Evolutionary conservation across 1,140 invertebrate species (phyloP).

Genomic region (Acromyrmex heyeri): DNA sequence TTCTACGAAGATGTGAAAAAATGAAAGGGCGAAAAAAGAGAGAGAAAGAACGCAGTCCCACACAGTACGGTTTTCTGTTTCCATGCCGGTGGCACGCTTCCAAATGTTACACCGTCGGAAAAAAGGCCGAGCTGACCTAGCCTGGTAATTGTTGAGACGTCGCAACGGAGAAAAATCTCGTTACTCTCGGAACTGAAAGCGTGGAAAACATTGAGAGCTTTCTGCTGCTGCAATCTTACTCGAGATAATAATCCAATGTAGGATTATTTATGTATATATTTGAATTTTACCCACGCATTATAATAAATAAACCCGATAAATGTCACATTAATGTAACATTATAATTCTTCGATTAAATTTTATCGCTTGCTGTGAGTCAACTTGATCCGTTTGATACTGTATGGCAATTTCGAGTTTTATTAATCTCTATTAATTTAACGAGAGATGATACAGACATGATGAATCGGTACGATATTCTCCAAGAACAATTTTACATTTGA

Average conservation of each 20-base stretch:
- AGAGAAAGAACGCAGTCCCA: not conserved
- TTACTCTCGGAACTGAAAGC: slow-evolving; percentile 33
- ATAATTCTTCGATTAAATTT: slow-evolving; percentile 33
- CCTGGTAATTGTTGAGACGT: slow-evolving; percentile 49
- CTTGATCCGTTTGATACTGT: not conserved
- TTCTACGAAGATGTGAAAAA: slow-evolving; percentile 9
- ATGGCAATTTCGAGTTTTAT: not conserved
- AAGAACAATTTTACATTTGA: not conserved
- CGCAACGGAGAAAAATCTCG: slow-evolving; percentile 27
- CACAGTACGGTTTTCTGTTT: slow-evolving; percentile 28
- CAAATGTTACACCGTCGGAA: slow-evolving; percentile 35
- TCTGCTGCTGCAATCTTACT: slow-evolving; percentile 18
- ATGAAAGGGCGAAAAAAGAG: not conserved
- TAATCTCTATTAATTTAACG: slow-evolving; percentile 9
- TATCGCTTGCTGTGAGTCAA: not conserved
- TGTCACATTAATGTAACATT: not conserved
- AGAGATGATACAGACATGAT: not conserved
- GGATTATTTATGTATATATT: slow-evolving; percentile 15
- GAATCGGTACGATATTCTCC: not conserved
- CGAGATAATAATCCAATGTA: slow-evolving; percentile 5
- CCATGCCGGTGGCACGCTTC: slow-evolving; percentile 29
- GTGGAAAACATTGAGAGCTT: slow-evolving; percentile 6
- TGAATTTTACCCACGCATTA: not conserved
- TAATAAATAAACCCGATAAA: not conserved
- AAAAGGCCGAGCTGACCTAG: slow-evolving; percentile 25